phyloP scores from a whole-genome alignment of 2,888 invertebrate species.

The Aradus depressus region DNA sequence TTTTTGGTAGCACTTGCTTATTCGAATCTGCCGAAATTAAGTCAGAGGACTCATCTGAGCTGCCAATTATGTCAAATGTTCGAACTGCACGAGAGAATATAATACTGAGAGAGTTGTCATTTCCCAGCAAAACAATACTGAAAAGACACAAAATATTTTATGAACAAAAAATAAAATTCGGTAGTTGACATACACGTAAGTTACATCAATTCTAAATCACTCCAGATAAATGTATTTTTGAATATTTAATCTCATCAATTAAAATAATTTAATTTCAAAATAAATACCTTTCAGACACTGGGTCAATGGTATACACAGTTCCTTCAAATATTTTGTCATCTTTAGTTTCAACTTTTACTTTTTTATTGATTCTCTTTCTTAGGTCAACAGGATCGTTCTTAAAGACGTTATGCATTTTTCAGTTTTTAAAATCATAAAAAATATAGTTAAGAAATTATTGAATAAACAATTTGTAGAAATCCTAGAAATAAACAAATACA shows the following conservation, averaged over 20 bases:
- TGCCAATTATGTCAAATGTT: conserved; percentile 1
- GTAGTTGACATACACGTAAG: neutral
- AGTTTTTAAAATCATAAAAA: too few relatives aligned
- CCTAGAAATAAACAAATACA: too few relatives aligned
- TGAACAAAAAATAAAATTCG: neutral
- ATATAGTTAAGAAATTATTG: too few relatives aligned
- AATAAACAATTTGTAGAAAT: too few relatives aligned
- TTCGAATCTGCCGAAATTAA: too few relatives aligned
- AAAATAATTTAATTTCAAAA: neutral
- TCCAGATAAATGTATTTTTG: neutral
- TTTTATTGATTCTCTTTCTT: conserved; percentile 22
- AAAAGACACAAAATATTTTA: neutral
- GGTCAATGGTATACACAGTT: conserved; percentile 27
- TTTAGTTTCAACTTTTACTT: conserved; percentile 24
- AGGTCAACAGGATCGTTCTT: conserved; percentile 24
- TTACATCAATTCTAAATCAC: neutral
- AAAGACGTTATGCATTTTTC: too few relatives aligned
- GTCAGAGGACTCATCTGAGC: too few relatives aligned
- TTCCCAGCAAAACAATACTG: conserved; percentile 17
- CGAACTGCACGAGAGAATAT: conserved; percentile 14
- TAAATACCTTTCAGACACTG: conserved; percentile 27
- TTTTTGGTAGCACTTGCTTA: too few relatives aligned
- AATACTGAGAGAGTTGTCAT: conserved; percentile 9
- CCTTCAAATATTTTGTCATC: conserved; percentile 22
- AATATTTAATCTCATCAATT: neutral